Conservation (phyloP, 2,113 vertebrate genomes). For the Castor canadensis region DNA sequence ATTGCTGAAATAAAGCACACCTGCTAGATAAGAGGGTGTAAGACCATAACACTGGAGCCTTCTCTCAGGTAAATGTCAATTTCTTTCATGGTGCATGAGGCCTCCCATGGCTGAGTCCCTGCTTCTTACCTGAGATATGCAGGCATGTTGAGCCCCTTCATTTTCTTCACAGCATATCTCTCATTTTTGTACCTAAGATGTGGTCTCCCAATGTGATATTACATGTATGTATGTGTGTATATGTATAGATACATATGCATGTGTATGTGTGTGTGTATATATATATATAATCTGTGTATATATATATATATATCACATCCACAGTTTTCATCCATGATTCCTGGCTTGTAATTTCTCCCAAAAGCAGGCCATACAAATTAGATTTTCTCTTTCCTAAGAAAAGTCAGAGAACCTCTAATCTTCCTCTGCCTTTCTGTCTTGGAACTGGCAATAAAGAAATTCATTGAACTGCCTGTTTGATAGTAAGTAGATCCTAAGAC, state of each 20-base stretch:
- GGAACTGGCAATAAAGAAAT: not conserved
- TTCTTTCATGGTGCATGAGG: too few relatives aligned
- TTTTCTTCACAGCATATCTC: too few relatives aligned
- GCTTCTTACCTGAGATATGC: not conserved
- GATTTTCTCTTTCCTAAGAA: not conserved
- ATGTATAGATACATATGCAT: not conserved
- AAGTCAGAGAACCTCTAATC: not conserved
- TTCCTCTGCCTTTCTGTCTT: not conserved
- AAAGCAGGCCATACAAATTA: not conserved
- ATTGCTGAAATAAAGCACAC: not conserved
- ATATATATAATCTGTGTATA: too few relatives aligned
- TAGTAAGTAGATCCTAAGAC: not conserved
- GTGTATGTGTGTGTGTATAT: too few relatives aligned
- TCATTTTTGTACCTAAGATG: not conserved
- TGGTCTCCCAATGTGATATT: not conserved
- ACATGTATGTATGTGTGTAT: not conserved
- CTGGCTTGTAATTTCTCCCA: too few relatives aligned
- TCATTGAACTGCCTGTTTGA: too few relatives aligned
- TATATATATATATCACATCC: too few relatives aligned
- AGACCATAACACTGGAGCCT: not conserved
- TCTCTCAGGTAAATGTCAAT: fast-evolving
- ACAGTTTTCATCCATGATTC: not conserved
- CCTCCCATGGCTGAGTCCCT: not conserved
- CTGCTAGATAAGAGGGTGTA: not conserved
- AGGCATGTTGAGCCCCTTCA: too few relatives aligned